Conservation (phyloP, 2,113 vertebrate genomes). For the Lampris incognitus region DNA sequence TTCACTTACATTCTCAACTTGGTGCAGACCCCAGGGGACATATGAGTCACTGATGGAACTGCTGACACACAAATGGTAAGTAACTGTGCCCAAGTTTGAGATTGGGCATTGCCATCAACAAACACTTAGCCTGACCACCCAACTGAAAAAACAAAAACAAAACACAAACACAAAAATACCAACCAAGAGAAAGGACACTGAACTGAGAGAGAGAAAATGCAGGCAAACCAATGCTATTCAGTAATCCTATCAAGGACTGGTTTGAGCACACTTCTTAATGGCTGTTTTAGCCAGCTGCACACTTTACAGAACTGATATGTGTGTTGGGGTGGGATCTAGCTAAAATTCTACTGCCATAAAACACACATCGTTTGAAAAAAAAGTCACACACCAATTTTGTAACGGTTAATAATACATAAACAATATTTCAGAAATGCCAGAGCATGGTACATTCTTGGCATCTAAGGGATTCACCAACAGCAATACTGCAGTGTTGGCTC, state of each 20-base stretch:
- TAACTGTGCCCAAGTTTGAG: conserved; percentile 19
- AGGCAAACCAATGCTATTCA: background rate
- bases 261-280: background rate
- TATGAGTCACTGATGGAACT: conserved; percentile 43
- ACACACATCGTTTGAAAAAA: background rate
- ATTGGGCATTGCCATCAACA: background rate
- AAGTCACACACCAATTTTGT: background rate
- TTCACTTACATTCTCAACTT: conserved; percentile 35
- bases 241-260: background rate
- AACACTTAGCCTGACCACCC: background rate
- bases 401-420: background rate
- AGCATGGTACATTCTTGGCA: background rate
- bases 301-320: background rate
- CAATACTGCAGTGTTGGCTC: background rate
- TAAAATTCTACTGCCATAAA: background rate
- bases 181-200: conserved; percentile 7
- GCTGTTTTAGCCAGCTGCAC: background rate
- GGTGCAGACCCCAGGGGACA: conserved; percentile 34
- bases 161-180: background rate
- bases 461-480: background rate
- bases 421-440: background rate
- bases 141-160: background rate
- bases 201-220: background rate
- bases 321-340: background rate
- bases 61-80: conserved; percentile 44